These are phyloP conservation scores for Hirundo rustica DNA, from an alignment of 2,797 vertebrate species.

Conservation along the genomic window DNA sequence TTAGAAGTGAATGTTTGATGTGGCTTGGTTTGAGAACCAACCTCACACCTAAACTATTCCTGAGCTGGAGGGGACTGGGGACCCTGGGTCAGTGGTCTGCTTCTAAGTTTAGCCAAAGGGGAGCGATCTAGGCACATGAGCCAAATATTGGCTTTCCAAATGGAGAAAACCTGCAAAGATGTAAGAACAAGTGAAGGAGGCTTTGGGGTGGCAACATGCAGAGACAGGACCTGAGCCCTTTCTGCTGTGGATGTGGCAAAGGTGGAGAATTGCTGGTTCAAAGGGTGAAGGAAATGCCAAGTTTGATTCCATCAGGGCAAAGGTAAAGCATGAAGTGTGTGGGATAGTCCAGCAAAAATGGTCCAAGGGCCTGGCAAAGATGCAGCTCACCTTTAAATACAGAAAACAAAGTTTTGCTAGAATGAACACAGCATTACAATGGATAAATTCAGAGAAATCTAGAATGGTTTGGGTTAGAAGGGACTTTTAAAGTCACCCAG, in stretches of 20 bases:
- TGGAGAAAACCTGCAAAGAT: background rate
- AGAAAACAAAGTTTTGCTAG: background rate
- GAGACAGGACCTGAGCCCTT: background rate
- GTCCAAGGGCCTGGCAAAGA: background rate
- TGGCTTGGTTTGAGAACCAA: background rate
- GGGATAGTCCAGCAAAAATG: background rate
- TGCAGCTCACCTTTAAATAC: background rate
- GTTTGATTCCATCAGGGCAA: background rate
- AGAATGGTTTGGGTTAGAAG: background rate
- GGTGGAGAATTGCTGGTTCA: background rate
- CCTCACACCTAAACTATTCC: background rate
- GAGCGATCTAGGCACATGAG: rapidly evolving
- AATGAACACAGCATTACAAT: background rate
- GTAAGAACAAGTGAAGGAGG: background rate
- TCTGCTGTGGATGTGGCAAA: background rate
- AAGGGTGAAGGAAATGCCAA: background rate
- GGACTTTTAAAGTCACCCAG: background rate
- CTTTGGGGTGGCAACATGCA: background rate
- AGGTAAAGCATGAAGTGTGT: background rate
- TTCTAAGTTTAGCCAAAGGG: background rate
- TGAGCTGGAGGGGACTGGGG: background rate
- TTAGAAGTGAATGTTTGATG: background rate
- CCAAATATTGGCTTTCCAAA: background rate
- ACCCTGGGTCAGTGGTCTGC: background rate
- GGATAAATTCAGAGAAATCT: background rate